These are phyloP conservation scores for Mimumesa dahlbomi DNA, from an alignment of 2,888 invertebrate species.

Conservation along the genomic window DNA sequence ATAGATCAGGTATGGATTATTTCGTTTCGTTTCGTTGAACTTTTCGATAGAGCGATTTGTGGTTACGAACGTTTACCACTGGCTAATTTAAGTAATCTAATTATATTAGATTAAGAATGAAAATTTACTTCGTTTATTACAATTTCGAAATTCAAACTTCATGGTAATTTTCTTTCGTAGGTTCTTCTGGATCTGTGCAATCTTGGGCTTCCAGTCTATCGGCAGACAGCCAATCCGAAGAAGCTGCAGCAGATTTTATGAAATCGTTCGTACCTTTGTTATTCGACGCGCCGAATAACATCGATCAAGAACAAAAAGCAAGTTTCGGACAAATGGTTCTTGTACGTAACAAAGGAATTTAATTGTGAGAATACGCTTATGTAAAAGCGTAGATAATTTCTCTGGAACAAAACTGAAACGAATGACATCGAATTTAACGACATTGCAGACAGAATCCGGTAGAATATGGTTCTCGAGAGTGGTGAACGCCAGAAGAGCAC, in stretches of 20 bases:
- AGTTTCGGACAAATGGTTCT: constrained; percentile 86
- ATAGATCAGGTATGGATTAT: constrained; percentile 75
- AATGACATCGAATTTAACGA: background rate
- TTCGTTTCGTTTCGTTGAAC: background rate
- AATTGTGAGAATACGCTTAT: no score
- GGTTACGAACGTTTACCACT: background rate
- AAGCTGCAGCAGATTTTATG: constrained; percentile 85
- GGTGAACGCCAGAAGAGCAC: constrained; percentile 85
- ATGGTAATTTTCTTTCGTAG: constrained; percentile 65
- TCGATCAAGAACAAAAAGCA: constrained; percentile 85
- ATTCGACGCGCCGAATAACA: constrained; percentile 83
- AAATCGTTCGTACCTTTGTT: constrained; percentile 84
- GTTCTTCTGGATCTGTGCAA: constrained; percentile 84
- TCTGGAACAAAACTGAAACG: no score
- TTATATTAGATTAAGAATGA: no score
- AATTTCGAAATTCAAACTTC: background rate
- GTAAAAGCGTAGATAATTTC: no score
- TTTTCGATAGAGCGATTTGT: background rate
- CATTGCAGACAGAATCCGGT: constrained; percentile 82
- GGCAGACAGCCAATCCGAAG: constrained; percentile 84
- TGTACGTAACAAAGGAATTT: no score
- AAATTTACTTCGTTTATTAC: no score
- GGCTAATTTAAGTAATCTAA: no score
- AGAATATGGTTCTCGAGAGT: constrained; percentile 87
- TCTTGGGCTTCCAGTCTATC: constrained; percentile 85